A percentile compares a stretch with the other conserved stretches of the same genome.
Conservation (phyloP, 2,113 vertebrate species). For the Procavia capensis region DNA sequence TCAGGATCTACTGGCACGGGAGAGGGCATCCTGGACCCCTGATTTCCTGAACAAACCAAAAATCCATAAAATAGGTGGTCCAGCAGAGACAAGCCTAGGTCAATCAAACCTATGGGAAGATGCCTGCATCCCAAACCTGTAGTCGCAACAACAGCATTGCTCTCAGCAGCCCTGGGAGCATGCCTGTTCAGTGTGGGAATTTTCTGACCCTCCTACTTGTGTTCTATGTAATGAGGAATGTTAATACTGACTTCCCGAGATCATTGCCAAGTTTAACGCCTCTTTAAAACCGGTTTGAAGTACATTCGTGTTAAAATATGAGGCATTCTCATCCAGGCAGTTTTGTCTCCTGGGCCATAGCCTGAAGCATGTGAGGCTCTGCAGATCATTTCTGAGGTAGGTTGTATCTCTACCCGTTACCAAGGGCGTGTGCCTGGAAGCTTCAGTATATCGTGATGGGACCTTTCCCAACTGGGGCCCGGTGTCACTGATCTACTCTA, state of each 20-base stretch:
- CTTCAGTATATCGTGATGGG: background rate
- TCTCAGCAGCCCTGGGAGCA: background rate
- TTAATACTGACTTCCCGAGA: background rate
- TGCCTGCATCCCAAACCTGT: rapidly evolving
- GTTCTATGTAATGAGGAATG: background rate
- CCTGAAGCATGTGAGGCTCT: background rate
- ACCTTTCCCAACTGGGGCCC: background rate
- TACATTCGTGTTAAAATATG: background rate
- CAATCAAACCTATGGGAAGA: rapidly evolving
- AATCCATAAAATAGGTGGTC: background rate
- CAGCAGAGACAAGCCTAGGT: background rate
- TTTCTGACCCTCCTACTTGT: background rate
- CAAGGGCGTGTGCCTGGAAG: background rate
- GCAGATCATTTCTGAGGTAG: background rate
- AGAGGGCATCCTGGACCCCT: background rate
- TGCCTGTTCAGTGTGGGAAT: background rate
- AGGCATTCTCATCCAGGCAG: background rate
- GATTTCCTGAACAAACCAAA: background rate
- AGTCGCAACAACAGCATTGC: rapidly evolving
- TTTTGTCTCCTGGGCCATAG: background rate
- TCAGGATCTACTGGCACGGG: background rate
- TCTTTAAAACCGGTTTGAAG: background rate
- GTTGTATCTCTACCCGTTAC: background rate
- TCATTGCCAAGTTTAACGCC: background rate
- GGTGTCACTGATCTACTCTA: background rate